Evolutionary conservation across 2,113 vertebrate genomes (phyloP).

Genomic region (Ifrita kowaldi): DNA sequence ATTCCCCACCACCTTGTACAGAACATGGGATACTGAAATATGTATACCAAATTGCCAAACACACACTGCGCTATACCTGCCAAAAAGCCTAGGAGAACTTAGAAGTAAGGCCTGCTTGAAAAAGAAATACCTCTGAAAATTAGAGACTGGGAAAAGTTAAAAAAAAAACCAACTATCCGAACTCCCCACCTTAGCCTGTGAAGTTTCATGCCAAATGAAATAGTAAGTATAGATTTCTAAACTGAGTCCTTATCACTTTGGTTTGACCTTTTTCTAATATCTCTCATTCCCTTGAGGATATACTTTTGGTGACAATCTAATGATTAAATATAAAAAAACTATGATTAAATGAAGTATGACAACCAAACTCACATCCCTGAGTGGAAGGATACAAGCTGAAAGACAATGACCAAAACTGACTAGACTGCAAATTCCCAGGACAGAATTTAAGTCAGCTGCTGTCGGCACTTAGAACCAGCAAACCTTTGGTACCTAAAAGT

Average conservation of each 20-base stretch:
- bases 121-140: background rate
- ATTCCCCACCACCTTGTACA: background rate
- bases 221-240: background rate
- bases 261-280: background rate
- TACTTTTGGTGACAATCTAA: background rate
- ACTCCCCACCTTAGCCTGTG: background rate
- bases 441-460: background rate
- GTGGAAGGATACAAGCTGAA: background rate
- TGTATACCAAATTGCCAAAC: constrained; percentile 17
- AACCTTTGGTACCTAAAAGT: background rate
- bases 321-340: background rate
- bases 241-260: background rate
- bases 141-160: background rate
- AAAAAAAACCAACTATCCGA: background rate
- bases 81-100: background rate
- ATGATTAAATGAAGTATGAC: background rate
- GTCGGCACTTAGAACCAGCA: rapidly evolving
- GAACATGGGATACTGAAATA: background rate
- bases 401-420: background rate
- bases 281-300: background rate
- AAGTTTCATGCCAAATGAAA: background rate
- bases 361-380: background rate
- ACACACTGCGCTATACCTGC: background rate
- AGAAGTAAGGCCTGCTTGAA: background rate
- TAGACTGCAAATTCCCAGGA: background rate